Evolutionary conservation across 2,888 invertebrate genomes (phyloP).

Genomic region (Antitype chi): DNA sequence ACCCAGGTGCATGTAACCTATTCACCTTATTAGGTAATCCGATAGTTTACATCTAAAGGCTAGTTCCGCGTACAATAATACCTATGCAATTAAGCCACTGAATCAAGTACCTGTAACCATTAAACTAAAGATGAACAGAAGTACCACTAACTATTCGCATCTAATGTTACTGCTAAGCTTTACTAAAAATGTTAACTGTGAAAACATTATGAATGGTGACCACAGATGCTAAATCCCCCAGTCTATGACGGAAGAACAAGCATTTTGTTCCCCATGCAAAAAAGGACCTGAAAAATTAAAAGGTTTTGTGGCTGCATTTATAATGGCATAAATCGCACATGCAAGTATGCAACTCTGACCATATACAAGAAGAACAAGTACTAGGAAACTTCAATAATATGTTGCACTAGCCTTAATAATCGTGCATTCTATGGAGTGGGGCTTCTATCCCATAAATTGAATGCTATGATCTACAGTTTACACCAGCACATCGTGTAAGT

Average conservation of each 20-base stretch:
- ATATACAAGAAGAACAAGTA: not conserved
- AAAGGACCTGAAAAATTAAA: not conserved
- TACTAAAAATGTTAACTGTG: not conserved
- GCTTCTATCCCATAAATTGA: conserved; percentile 14
- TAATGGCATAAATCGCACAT: not conserved
- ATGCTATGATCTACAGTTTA: not conserved
- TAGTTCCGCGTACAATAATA: conserved; percentile 46
- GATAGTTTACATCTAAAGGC: conserved; percentile 20
- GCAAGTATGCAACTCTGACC: not conserved
- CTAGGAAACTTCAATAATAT: not conserved
- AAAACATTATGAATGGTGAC: not conserved
- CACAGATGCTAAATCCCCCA: not conserved
- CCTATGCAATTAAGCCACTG: conserved; percentile 41
- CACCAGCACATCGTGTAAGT: conserved; percentile 39
- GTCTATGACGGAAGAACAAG: not conserved
- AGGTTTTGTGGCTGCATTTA: not conserved
- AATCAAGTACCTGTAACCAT: conserved; percentile 29
- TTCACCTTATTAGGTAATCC: conserved; percentile 39
- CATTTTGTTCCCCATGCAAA: not conserved
- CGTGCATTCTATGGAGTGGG: not conserved
- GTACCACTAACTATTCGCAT: not conserved
- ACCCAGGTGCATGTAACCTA: conserved; percentile 20
- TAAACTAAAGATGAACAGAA: conserved; percentile 19
- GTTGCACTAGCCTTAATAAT: not conserved
- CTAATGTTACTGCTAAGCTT: not conserved